A percentile compares a stretch with the other conserved stretches of the same genome.
phyloP scores from a whole-genome alignment of 2,113 vertebrate genomes.

The Engraulis encrasicolus region DNA sequence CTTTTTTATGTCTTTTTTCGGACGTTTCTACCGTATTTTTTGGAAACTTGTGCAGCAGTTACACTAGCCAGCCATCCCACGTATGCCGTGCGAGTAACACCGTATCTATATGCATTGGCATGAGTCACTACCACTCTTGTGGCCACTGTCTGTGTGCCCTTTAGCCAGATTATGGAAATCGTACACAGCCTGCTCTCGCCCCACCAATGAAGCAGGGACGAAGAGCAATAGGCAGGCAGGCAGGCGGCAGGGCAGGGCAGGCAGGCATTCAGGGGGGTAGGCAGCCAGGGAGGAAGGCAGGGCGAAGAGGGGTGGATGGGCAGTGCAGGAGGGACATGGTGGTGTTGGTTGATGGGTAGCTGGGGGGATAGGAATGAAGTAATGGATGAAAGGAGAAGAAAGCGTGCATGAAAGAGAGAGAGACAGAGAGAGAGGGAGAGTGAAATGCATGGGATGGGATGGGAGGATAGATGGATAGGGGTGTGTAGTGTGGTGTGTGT shows the following conservation, averaged over 20 bases:
- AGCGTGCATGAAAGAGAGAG: not conserved
- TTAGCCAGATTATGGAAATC: slow-evolving; percentile 60
- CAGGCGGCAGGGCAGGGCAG: not conserved
- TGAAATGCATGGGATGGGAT: not conserved
- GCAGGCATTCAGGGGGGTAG: too few species aligned
- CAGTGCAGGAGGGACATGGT: not conserved
- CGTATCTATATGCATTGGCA: slow-evolving; percentile 41
- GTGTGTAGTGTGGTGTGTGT: too few species aligned
- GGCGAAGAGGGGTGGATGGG: not conserved
- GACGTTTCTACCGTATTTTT: too few species aligned
- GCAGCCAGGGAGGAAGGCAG: not conserved
- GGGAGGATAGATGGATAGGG: not conserved
- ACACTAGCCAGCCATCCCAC: too few species aligned
- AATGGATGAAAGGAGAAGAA: not conserved
- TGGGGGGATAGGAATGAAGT: not conserved
- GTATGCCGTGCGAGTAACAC: too few species aligned
- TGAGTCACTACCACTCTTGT: slow-evolving; percentile 50
- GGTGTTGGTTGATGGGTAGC: too few species aligned
- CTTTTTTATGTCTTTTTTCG: not conserved
- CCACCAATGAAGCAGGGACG: slow-evolving; percentile 41
- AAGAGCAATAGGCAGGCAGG: not conserved
- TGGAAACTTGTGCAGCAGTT: too few species aligned
- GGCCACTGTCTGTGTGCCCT: slow-evolving; percentile 54
- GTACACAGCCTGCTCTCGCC: slow-evolving; percentile 51
- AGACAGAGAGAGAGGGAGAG: not conserved